Evolutionary conservation across 2,888 invertebrate species (phyloP).

Genomic region (Griposia aprilina): DNA sequence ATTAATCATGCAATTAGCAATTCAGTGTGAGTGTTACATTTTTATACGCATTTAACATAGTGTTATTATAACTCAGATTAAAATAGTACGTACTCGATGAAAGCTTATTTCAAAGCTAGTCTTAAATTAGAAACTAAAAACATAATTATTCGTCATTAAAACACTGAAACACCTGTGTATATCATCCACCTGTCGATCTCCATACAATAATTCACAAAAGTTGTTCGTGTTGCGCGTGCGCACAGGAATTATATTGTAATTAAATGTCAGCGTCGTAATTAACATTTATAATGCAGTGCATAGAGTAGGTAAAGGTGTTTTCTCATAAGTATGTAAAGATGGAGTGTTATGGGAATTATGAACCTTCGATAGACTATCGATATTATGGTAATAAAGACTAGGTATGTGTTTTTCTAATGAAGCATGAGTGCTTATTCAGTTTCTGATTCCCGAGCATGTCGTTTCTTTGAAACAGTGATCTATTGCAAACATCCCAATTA

Average conservation of each 20-base stretch:
- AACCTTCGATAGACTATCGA: slow-evolving; percentile 4
- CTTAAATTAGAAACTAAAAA: slow-evolving; percentile 10
- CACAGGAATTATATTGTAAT: slow-evolving; percentile 64
- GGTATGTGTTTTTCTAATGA: slow-evolving; percentile 4
- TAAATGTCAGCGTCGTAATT: slow-evolving; percentile 77
- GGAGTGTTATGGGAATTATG: slow-evolving; percentile 33
- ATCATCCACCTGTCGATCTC: slow-evolving; percentile 72
- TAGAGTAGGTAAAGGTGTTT: slow-evolving; percentile 66
- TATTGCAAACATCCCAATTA: not conserved
- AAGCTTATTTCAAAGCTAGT: slow-evolving; percentile 5
- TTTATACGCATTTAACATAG: too few relatives aligned
- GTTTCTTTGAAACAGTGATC: not conserved
- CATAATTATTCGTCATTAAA: slow-evolving; percentile 1
- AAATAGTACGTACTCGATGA: not conserved
- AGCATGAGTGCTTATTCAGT: not conserved
- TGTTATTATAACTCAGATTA: not conserved
- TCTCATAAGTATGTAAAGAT: slow-evolving; percentile 50
- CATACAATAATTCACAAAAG: slow-evolving; percentile 75
- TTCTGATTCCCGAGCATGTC: not conserved
- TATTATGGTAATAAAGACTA: slow-evolving; percentile 3
- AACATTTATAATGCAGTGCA: slow-evolving; percentile 67
- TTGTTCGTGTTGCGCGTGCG: slow-evolving; percentile 60
- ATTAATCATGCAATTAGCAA: slow-evolving; percentile 2
- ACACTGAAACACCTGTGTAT: slow-evolving; percentile 51
- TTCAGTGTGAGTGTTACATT: too few relatives aligned